phyloP scores from a whole-genome alignment of 2,797 vertebrate genomes.

The Poecilia velifera region DNA sequence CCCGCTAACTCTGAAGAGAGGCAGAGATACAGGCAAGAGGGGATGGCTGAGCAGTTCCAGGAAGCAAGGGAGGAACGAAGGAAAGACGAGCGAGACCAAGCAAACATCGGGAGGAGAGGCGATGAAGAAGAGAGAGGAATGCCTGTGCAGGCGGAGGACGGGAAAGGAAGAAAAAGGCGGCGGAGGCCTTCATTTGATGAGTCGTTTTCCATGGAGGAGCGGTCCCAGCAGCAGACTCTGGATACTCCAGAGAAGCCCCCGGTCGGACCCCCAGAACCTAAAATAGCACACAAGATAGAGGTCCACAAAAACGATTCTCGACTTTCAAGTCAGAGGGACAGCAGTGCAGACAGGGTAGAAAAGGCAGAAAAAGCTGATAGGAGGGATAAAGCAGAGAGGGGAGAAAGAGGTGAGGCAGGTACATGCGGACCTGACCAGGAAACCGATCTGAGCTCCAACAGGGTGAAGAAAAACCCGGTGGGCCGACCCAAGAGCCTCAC shows the following conservation, averaged over 20 bases:
- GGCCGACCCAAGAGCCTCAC: slow-evolving; percentile 78
- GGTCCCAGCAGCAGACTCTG: slow-evolving; percentile 80
- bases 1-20: slow-evolving; percentile 84
- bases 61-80: slow-evolving; percentile 75
- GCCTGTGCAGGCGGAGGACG: slow-evolving; percentile 74
- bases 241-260: slow-evolving; percentile 77
- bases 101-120: slow-evolving; percentile 63
- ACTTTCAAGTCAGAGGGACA: slow-evolving; percentile 61
- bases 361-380: slow-evolving; percentile 67
- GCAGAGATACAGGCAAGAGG: slow-evolving; percentile 77
- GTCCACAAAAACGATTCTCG: slow-evolving; percentile 73
- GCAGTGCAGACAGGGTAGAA: slow-evolving; percentile 59
- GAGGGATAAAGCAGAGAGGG: slow-evolving; percentile 65
- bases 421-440: slow-evolving; percentile 60
- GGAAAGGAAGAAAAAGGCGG: slow-evolving; percentile 80
- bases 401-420: slow-evolving; percentile 62
- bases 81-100: slow-evolving; percentile 71
- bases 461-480: slow-evolving; percentile 84
- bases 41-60: slow-evolving; percentile 61
- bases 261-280: slow-evolving; percentile 74
- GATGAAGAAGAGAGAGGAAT: slow-evolving; percentile 79
- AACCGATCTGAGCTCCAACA: slow-evolving; percentile 69
- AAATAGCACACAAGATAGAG: slow-evolving; percentile 80
- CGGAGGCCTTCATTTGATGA: slow-evolving; percentile 85
- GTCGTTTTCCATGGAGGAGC: slow-evolving; percentile 82